Percentiles rank a stretch among this genome's conserved stretches.
Conservation (phyloP, 2,888 invertebrate genomes). For the Philonicus albiceps region DNA sequence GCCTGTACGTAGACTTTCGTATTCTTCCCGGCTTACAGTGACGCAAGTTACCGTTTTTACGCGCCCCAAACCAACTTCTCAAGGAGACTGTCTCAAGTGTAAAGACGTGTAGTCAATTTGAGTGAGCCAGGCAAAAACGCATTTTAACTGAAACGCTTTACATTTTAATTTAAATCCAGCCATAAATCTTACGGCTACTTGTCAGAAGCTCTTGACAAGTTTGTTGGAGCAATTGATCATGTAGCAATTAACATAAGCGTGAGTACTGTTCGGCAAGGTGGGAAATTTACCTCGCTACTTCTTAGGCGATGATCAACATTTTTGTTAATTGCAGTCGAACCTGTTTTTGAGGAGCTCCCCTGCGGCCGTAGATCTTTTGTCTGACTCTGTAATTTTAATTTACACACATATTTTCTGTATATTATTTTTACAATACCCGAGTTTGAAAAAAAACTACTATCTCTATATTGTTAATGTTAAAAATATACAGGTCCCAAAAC, state of each 20-base stretch:
- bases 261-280: constrained; percentile 16
- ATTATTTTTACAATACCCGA: too few species aligned
- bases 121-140: not conserved
- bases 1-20: not conserved
- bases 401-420: too few species aligned
- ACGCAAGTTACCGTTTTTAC: constrained; percentile 19
- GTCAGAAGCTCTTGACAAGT: constrained; percentile 36
- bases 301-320: not conserved
- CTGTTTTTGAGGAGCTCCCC: not conserved
- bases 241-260: constrained; percentile 36
- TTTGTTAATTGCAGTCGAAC: not conserved
- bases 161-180: constrained; percentile 31
- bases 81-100: not conserved
- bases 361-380: not conserved
- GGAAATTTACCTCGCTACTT: constrained; percentile 11
- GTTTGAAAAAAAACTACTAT: too few species aligned
- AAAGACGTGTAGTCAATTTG: not conserved
- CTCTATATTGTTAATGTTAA: too few species aligned
- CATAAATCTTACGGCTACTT: constrained; percentile 34
- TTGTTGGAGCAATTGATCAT: constrained; percentile 30
- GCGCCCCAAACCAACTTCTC: not conserved
- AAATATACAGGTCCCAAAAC: too few species aligned
- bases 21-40: not conserved
- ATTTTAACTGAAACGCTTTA: constrained; percentile 15
- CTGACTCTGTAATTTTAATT: not conserved